Evolutionary conservation across 2,888 invertebrate species (phyloP), one percentile per base, ranked within the genome.

Genomic region (Drosophila sordidula): DNA sequence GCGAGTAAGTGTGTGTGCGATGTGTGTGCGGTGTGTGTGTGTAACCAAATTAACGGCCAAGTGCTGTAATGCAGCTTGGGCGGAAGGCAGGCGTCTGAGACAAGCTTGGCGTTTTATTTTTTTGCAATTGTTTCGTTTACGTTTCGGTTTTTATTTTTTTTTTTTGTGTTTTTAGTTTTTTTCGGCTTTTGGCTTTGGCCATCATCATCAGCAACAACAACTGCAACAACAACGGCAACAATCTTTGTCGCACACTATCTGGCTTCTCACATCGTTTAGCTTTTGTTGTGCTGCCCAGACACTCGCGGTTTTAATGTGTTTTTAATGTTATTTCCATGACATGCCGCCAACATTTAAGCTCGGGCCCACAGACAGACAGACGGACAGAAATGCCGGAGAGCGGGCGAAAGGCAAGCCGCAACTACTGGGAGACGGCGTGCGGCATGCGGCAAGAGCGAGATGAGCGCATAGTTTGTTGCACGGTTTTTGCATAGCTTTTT

Each of bases 301-400:
- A 88, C 83, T 87, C 77, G 83, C 87, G 86, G 78, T 88, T 85
- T 89, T 87, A 87, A 87, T 87, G 87, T 89, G 87, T 87, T 87
- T 87, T 87, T 87, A 87, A 87, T 87, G 87, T 87, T 87, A 89
- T 89, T 87, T 89, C 77, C 89, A 80, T 88, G 88, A 75, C 87
- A 81, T 80, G 75, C 80, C 83, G 83, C 83, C 83, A 88, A 88
- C 83, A 88, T 84, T 89, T 83, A 87, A 89, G 87, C 89, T 75
- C 70, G 84, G 63, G 64, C 80, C 63, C 74, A 69, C 63, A 65
- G 51, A 69, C 55, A 52, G 47, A 47, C 56, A 6, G 41, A 8
- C 41, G 14, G 1, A 41, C 25, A 44, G 51, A 16, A 36, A 16
- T n/a, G 38, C 12, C 9, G 3, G 14, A 5, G 25, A 11, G 49